Base-by-base conservation (phyloP, 2,888 invertebrate species). In the Scelioninae gen. 2 region DNA sequence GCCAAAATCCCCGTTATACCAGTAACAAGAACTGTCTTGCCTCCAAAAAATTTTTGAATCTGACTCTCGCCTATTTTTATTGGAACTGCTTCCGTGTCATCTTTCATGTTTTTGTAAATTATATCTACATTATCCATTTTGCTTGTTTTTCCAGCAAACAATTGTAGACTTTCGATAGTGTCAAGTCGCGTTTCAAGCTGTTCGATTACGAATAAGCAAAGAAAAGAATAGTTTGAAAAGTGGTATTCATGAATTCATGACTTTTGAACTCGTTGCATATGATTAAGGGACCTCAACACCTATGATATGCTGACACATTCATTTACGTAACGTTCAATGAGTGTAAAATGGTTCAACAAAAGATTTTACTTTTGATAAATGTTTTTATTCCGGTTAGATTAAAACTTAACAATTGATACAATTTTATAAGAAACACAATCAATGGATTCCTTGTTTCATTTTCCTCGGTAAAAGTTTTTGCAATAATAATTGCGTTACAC, bases 1-100 rank as follows among this genome's bases (percentile, higher is more conserved):
- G 82, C 82, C 2, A 81, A 37, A 60, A 78, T 80, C 31, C 79
- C 81, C 3, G 81, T 81, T 6, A 76, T 78, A 2, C 80, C 81
- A 3, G 80, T 80, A 5, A 81, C 22, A 5, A 82, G 73, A n/a
- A 83, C 25, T 0, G 78, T 77, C 73, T 83, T 79, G 1, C 78
- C 80, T 0, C 72, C 52, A 25, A 78, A 83, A 61, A 79, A 80
- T 11, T 76, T 37, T 55, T 72, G 74, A 18, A 83, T 81, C 35
- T 78, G 60, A 61, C 81, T 81, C 1, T 64, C 57, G 4, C 58
- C 72, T 0, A 53, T 16, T 33, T 70, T 74, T 4, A 11, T 33
- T 15, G 60, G 35, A 11, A 73, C 48, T 0, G 45, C 46, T 35
- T 73, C 64, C 19, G 68, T 70, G 13, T 78, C 78, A 52, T 78